Base-by-base conservation (phyloP, 2,113 vertebrate species). In the Paedocypris sp. region DNA sequence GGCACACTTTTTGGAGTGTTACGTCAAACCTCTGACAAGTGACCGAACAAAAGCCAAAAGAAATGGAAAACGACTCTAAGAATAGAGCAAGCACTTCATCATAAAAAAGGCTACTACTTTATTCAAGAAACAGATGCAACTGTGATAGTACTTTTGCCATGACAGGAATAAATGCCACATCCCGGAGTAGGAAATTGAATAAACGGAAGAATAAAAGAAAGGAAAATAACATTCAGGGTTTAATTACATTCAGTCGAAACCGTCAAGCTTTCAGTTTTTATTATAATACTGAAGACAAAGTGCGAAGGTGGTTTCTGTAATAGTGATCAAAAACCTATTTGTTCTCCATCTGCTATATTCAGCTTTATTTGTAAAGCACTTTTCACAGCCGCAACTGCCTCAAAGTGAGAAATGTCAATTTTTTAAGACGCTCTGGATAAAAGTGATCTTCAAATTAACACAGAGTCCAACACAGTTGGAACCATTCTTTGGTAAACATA, bases 51-150 rank as follows among this genome's bases (percentile, higher is more conserved):
- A 74, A 64, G 77, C 73, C 75, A 77, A 79, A 67, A 72, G 80
- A 80, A 76, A 81, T 72, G 75, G 74, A 57, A 75, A 82, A 82
- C 73, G 74, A 76, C 67, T 78, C 75, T 79, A 85, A 75, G 71
- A 61, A n/a, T n/a, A n/a, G n/a, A n/a, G n/a, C n/a, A 81, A 79
- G 74, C 71, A 73, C 72, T 82, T 79, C 67, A 47, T 64, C 41
- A 59, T 45, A 49, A 53, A 46, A 33, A 49, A 50, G 13, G 52
- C 23, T 54, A 51, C 49, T 52, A 39, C 49, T 26, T 28, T 41
- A 25, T 20, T 49, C 48, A 36, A 43, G 38, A 20, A 52, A 49
- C n/a, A 53, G 32, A 45, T 36, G 58, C 23, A 38, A 48, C 9
- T 20, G 18, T 60, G 35, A 60, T 49, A 39, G 35, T 29, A 35